A percentile compares a stretch with the other conserved stretches of the same genome.
Evolutionary conservation across 2,888 invertebrate genomes (phyloP).

Genomic region (Itoplectis maculator): DNA sequence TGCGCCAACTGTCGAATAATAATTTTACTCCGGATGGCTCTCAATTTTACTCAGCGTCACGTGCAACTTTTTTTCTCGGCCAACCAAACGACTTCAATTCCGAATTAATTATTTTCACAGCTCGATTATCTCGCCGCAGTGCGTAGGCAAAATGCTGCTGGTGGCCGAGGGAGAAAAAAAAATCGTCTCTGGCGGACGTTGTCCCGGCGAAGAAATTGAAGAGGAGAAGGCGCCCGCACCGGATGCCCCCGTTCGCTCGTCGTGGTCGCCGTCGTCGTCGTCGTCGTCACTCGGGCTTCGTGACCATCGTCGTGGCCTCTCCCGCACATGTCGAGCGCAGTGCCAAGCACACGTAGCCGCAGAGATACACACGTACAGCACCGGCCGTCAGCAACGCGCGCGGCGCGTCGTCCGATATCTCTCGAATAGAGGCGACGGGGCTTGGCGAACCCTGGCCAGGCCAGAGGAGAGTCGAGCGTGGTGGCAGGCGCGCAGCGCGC

Average conservation of each 20-base stretch:
- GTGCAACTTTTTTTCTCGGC: too few species aligned
- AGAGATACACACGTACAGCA: constrained; percentile 24
- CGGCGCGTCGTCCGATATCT: constrained; percentile 45
- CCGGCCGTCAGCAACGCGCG: not conserved
- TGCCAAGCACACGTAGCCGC: constrained; percentile 31
- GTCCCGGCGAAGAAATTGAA: constrained; percentile 9
- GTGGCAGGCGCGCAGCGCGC: constrained; percentile 10
- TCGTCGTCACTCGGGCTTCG: constrained; percentile 28
- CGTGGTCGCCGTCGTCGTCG: constrained; percentile 17
- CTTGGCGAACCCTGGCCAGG: constrained; percentile 48
- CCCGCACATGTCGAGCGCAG: constrained; percentile 39
- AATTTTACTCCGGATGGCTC: too few species aligned
- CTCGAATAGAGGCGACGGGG: constrained; percentile 39
- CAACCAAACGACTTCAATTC: too few species aligned
- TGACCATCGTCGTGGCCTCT: constrained; percentile 26
- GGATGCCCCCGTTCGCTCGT: constrained; percentile 40
- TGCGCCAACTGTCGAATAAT: too few species aligned
- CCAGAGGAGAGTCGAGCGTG: constrained; percentile 4
- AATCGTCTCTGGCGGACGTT: constrained; percentile 6
- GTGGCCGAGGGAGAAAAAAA: not conserved
- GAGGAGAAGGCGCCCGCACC: constrained; percentile 34
- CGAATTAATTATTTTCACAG: not conserved
- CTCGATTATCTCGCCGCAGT: not conserved
- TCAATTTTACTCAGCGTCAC: too few species aligned
- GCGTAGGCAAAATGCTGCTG: not conserved